Percentiles rank a stretch among this genome's conserved stretches.
phyloP scores from a whole-genome alignment of 2,797 vertebrate species.

The Gymnocypris eckloni region DNA sequence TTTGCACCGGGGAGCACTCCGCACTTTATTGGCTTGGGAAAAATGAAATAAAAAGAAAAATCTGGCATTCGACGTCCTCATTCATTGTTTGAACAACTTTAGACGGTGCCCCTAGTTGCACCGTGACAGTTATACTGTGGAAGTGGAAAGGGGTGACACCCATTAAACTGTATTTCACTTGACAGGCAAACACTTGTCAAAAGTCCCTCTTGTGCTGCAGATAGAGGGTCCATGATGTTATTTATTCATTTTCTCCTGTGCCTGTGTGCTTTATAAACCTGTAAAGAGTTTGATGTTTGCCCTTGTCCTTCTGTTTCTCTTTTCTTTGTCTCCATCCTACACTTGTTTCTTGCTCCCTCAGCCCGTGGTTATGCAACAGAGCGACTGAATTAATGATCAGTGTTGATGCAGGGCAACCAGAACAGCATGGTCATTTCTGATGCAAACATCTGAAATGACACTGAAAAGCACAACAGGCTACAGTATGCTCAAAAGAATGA shows the following conservation, averaged over 20 bases:
- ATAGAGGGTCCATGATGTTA: not conserved
- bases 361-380: conserved; percentile 10
- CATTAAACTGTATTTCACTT: not conserved
- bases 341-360: not conserved
- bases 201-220: not conserved
- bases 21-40: no score
- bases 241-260: conserved; percentile 1
- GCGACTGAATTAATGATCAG: conserved; percentile 7
- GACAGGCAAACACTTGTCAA: conserved; percentile 1
- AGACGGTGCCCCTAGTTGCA: no score
- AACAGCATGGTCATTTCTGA: not conserved
- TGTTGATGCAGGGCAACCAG: not conserved
- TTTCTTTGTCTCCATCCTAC: conserved; percentile 18
- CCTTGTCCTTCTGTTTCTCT: not conserved
- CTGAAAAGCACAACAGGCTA: not conserved
- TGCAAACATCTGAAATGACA: conserved; percentile 1
- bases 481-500: not conserved
- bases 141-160: not conserved
- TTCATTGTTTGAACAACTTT: no score
- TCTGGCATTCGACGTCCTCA: no score
- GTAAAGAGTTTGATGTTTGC: conserved; percentile 14
- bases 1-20: no score
- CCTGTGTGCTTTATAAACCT: conserved; percentile 7
- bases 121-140: not conserved
- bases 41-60: no score